Evolutionary conservation across 1,140 invertebrate species (phyloP).

Genomic region (Nephila pilipes): DNA sequence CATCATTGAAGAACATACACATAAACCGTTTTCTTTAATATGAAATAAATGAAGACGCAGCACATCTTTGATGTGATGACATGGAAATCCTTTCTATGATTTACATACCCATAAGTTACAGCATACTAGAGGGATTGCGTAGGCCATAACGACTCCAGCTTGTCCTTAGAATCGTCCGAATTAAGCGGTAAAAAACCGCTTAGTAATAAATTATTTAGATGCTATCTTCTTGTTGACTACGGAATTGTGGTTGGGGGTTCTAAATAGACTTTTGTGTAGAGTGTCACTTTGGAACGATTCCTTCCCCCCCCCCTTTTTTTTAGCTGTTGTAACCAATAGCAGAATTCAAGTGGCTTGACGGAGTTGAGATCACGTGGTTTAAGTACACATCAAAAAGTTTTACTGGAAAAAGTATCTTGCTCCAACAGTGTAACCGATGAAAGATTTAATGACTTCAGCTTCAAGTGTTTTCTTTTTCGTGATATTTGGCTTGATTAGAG

Average conservation of each 20-base stretch:
- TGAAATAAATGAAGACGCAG: not conserved
- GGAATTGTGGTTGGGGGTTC: not conserved
- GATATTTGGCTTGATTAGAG: not conserved
- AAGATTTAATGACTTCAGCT: not conserved
- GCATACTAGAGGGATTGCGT: not conserved
- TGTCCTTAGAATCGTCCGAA: not conserved
- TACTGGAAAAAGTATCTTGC: not conserved
- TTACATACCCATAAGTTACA: not conserved
- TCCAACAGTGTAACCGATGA: not conserved
- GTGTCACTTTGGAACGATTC: not conserved
- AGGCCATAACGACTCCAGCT: not conserved
- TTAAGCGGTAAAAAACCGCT: not conserved
- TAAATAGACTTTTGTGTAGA: not conserved
- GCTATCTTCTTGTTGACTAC: not conserved
- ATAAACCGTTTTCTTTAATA: not conserved
- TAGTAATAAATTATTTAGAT: slow-evolving; percentile 47
- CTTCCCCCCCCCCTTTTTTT: not conserved
- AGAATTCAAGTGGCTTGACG: not conserved
- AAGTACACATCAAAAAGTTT: not conserved
- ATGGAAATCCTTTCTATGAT: not conserved
- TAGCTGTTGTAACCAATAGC: not conserved
- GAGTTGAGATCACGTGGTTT: not conserved
- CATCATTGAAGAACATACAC: not conserved
- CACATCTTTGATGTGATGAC: not conserved
- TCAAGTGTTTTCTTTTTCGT: not conserved